Conservation (phyloP, 2,888 invertebrate genomes). For the Xanthostigma xanthostigma region DNA sequence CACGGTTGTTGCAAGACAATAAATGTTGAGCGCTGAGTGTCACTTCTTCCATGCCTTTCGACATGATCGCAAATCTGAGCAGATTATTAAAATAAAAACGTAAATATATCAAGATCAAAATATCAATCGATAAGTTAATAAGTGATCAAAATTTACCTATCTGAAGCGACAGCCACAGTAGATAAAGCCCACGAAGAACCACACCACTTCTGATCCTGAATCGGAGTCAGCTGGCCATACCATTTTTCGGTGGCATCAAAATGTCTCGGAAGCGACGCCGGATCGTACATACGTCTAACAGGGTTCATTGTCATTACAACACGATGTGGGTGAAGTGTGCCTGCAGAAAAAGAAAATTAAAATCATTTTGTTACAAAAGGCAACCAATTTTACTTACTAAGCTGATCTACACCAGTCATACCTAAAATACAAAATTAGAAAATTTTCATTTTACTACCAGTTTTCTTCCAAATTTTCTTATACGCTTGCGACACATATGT, state of each 20-base stretch:
- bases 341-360: slow-evolving; percentile 21
- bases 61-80: slow-evolving; percentile 64
- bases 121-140: background rate
- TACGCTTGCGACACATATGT: no score
- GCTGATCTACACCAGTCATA: no score
- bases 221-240: slow-evolving; percentile 53
- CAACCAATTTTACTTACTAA: background rate
- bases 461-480: no score
- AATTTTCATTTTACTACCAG: no score
- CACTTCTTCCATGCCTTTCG: slow-evolving; percentile 58
- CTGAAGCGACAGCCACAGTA: slow-evolving; percentile 65
- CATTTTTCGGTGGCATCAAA: slow-evolving; percentile 70
- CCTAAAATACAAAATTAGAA: no score
- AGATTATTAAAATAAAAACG: background rate
- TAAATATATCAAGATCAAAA: background rate
- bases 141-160: slow-evolving; percentile 36
- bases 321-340: slow-evolving; percentile 35
- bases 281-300: slow-evolving; percentile 40
- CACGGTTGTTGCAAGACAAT: slow-evolving; percentile 66
- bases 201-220: slow-evolving; percentile 62
- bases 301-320: slow-evolving; percentile 41
- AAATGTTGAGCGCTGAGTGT: slow-evolving; percentile 72
- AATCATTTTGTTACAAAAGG: background rate
- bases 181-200: slow-evolving; percentile 91
- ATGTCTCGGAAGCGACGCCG: slow-evolving; percentile 40